Evolutionary conservation across 1,140 invertebrate species (phyloP).

Genomic region (Drosophila tropicalis): DNA sequence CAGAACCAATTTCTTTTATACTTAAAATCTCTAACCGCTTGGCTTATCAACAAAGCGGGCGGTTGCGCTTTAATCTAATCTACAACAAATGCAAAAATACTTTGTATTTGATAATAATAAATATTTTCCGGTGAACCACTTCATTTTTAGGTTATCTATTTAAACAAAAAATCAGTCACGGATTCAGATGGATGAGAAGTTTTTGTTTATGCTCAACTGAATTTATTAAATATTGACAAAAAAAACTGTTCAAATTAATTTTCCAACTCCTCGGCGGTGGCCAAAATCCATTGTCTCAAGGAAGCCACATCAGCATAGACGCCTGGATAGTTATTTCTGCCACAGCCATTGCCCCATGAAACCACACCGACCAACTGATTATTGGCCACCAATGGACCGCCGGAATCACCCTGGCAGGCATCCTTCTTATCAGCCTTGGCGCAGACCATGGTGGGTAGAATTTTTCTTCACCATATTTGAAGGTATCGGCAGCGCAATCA

Average conservation of each 20-base stretch:
- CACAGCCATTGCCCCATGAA: slow-evolving; percentile 89
- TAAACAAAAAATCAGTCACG: too few species aligned
- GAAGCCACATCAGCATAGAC: slow-evolving; percentile 87
- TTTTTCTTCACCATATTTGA: slow-evolving; percentile 42
- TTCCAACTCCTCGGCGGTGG: slow-evolving; percentile 11
- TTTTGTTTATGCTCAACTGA: not conserved
- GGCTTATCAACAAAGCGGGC: not conserved
- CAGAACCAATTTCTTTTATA: not conserved
- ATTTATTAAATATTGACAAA: slow-evolving; percentile 44
- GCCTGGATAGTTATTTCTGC: slow-evolving; percentile 85
- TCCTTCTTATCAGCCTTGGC: slow-evolving; percentile 84
- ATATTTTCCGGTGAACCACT: too few species aligned
- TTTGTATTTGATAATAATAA: too few species aligned
- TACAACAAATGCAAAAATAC: too few species aligned
- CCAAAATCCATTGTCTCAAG: slow-evolving; percentile 80
- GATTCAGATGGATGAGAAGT: too few species aligned
- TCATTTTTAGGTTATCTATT: too few species aligned
- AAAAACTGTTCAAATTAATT: not conserved
- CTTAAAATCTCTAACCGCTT: not conserved
- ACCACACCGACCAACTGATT: slow-evolving; percentile 85
- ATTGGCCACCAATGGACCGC: slow-evolving; percentile 80
- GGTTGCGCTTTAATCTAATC: not conserved
- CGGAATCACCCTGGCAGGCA: slow-evolving; percentile 84
- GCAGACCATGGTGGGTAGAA: slow-evolving; percentile 84
- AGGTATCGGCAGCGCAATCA: slow-evolving; percentile 38